phyloP scores from a whole-genome alignment of 1,140 invertebrate genomes.

The Planococcus citri region DNA sequence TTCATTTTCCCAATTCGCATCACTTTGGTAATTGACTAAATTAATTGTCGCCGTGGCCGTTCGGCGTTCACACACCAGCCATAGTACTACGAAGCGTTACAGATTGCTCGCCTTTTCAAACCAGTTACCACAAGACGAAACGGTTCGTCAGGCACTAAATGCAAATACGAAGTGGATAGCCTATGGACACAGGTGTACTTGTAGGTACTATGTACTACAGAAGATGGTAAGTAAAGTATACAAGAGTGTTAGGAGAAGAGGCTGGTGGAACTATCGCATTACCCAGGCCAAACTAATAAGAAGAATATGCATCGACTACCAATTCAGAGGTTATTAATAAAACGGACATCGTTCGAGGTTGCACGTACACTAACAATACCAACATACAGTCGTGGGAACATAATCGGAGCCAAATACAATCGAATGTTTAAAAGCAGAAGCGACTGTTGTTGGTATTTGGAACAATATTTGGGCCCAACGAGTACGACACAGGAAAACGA shows the following conservation, averaged over 20 bases:
- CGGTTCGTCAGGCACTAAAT: neutral
- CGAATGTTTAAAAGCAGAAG: neutral
- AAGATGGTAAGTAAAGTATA: too few relatives aligned
- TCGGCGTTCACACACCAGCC: too few relatives aligned
- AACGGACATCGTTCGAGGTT: slow-evolving; percentile 5
- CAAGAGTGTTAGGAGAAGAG: neutral
- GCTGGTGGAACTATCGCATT: neutral
- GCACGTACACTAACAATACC: slow-evolving; percentile 2
- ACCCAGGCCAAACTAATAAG: neutral
- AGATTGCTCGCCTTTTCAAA: neutral
- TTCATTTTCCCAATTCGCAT: neutral
- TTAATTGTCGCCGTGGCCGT: neutral
- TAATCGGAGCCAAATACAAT: slow-evolving; percentile 1
- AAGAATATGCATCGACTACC: neutral
- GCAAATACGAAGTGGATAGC: neutral
- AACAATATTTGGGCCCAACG: neutral
- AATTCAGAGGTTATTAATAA: neutral
- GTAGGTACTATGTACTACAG: too few relatives aligned
- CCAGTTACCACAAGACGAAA: neutral
- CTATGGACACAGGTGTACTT: neutral
- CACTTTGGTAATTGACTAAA: neutral
- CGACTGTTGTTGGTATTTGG: slow-evolving; percentile 1
- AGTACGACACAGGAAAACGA: neutral
- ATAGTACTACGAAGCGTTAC: slow-evolving; percentile 2
- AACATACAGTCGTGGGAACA: neutral